Percentiles rank a stretch among this genome's conserved stretches.
Evolutionary conservation across 37 sponge, comb jelly and placozoan species (phyloP).

Genomic region (Spongia lamella): DNA sequence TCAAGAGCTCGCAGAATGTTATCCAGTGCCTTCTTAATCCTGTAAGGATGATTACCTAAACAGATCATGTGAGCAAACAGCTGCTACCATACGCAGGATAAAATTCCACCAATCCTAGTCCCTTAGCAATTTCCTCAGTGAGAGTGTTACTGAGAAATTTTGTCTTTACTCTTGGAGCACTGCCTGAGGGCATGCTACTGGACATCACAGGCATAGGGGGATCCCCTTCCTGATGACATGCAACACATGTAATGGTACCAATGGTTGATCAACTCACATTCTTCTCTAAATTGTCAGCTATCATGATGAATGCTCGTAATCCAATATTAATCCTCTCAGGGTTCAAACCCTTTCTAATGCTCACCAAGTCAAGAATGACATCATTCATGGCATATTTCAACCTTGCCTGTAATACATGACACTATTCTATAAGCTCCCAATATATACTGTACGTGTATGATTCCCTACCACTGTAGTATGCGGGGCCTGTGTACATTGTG

Average conservation of each 20-base stretch:
- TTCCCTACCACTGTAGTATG: too few species aligned
- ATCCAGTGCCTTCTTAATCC: slow-evolving; percentile 82
- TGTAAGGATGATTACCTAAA: slow-evolving; percentile 6
- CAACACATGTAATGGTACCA: too few species aligned
- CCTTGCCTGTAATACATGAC: slow-evolving; percentile 50
- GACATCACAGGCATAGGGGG: slow-evolving; percentile 91
- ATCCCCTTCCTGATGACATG: slow-evolving; percentile 61
- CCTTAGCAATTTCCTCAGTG: slow-evolving; percentile 86
- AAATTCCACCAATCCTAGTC: slow-evolving; percentile 81
- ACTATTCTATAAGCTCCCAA: too few species aligned
- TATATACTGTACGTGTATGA: too few species aligned
- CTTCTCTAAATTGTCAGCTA: slow-evolving; percentile 87
- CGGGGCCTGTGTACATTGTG: too few species aligned
- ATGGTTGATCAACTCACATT: slow-evolving; percentile 15
- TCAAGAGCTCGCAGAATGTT: slow-evolving; percentile 78
- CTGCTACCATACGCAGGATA: slow-evolving; percentile 54
- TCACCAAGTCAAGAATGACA: slow-evolving; percentile 82
- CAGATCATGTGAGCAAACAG: background rate
- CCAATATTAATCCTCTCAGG: slow-evolving; percentile 93
- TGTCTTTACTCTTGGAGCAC: slow-evolving; percentile 54
- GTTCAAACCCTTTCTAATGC: slow-evolving; percentile 24
- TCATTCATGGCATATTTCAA: slow-evolving; percentile 92
- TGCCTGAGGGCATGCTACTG: slow-evolving; percentile 81
- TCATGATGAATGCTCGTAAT: slow-evolving; percentile 89
- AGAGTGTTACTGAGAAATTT: slow-evolving; percentile 81